Percentiles rank a stretch among this genome's conserved stretches.
phyloP scores from a whole-genome alignment of 2,797 vertebrate species.

The Lutjanus argentimaculatus region DNA sequence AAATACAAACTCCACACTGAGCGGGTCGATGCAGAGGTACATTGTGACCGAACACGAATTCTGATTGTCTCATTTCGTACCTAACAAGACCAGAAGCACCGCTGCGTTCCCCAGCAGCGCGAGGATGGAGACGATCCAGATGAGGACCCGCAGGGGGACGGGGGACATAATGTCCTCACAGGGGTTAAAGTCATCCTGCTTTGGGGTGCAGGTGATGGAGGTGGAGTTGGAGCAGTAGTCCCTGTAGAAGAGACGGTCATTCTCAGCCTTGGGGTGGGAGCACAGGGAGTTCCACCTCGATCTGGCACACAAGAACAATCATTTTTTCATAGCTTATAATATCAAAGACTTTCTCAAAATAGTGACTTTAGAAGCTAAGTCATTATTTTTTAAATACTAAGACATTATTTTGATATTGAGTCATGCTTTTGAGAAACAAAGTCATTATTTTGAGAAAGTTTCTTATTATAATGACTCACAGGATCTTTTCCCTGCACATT shows the following conservation, averaged over 20 bases:
- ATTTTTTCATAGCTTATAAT: neutral
- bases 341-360: too few relatives aligned
- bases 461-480: too few relatives aligned
- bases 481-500: too few relatives aligned
- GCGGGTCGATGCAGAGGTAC: neutral
- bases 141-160: slow-evolving; percentile 88
- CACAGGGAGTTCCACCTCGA: slow-evolving; percentile 85
- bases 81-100: slow-evolving; percentile 91
- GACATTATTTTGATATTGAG: too few relatives aligned
- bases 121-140: slow-evolving; percentile 95
- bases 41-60: neutral
- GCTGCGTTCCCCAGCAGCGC: slow-evolving; percentile 91
- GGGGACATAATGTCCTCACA: slow-evolving; percentile 97
- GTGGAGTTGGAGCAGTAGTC: slow-evolving; percentile 87
- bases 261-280: slow-evolving; percentile 69
- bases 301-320: slow-evolving; percentile 72
- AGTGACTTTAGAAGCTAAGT: too few relatives aligned
- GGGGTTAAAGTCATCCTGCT: slow-evolving; percentile 93
- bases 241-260: slow-evolving; percentile 76
- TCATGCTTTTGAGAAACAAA: too few relatives aligned
- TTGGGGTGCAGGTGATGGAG: slow-evolving; percentile 89
- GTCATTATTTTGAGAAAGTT: too few relatives aligned
- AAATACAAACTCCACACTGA: neutral
- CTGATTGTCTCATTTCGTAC: slow-evolving; percentile 32
- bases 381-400: too few relatives aligned